A percentile compares a stretch with the other conserved stretches of the same genome.
phyloP scores from a whole-genome alignment of 37 sponge, comb jelly and placozoan genomes.

The Oopsacas minuta region DNA sequence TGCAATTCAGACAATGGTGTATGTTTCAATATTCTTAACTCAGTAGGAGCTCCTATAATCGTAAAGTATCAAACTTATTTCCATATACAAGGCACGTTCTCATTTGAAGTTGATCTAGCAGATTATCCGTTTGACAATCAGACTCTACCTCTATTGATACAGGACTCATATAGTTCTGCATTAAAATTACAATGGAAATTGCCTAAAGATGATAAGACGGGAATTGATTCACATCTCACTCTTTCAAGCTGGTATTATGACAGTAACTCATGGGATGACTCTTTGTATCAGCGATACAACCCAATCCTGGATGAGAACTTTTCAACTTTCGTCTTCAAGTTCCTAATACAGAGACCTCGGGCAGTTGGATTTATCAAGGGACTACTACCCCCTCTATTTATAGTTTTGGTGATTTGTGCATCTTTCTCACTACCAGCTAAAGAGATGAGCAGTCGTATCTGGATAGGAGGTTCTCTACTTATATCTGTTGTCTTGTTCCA shows the following conservation, averaged over 20 bases:
- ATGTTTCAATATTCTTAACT: constrained; percentile 15
- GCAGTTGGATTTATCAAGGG: neutral
- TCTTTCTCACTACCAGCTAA: neutral
- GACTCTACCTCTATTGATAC: neutral
- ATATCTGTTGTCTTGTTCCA: constrained; percentile 8
- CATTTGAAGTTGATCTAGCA: neutral
- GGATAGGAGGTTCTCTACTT: neutral
- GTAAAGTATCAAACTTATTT: neutral
- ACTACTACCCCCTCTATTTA: neutral
- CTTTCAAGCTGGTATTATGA: neutral
- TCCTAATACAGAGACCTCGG: neutral
- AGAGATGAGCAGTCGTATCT: constrained; percentile 9
- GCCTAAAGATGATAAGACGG: neutral
- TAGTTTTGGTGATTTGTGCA: neutral
- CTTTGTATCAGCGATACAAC: constrained; percentile 1
- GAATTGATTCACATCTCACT: constrained; percentile 1
- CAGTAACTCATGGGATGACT: neutral
- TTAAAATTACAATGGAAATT: neutral
- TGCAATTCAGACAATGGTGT: constrained; percentile 2
- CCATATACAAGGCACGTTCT: constrained; percentile 7
- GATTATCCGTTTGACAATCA: constrained; percentile 4
- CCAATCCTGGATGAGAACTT: constrained; percentile 5
- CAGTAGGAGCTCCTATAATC: neutral
- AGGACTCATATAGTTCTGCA: constrained; percentile 5
- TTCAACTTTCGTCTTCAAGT: constrained; percentile 11